These are phyloP conservation scores for Orgyia antiqua DNA, from an alignment of 2,888 invertebrate genomes.

Conservation along the genomic window DNA sequence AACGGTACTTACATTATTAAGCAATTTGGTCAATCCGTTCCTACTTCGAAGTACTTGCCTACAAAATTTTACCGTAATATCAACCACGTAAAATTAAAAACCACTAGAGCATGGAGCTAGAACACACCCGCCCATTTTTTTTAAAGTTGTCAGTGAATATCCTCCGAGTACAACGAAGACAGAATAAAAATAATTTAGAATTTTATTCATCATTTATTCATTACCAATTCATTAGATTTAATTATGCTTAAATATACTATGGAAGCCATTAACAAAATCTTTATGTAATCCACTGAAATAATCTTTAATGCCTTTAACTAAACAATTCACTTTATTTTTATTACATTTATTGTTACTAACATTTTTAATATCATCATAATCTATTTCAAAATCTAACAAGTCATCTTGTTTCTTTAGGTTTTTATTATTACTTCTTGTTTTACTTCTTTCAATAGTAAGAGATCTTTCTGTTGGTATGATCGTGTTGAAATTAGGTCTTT, in stretches of 20 bases:
- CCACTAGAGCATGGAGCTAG: too few relatives aligned
- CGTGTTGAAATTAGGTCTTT: slow-evolving; percentile 7
- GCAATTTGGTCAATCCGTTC: too few relatives aligned
- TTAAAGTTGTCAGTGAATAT: too few relatives aligned
- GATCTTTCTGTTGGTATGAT: background rate
- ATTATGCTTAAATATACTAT: slow-evolving; percentile 23
- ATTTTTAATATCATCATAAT: slow-evolving; percentile 21
- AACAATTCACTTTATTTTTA: slow-evolving; percentile 13
- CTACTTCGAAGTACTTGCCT: too few relatives aligned
- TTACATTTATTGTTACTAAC: slow-evolving; percentile 2
- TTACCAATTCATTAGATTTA: too few relatives aligned
- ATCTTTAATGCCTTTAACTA: slow-evolving; percentile 32
- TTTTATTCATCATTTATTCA: too few relatives aligned
- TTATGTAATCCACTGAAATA: slow-evolving; percentile 33
- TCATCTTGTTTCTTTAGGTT: slow-evolving; percentile 20
- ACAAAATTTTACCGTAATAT: too few relatives aligned
- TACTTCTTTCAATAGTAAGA: background rate
- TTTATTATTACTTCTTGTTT: slow-evolving; percentile 9
- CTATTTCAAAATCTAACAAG: slow-evolving; percentile 36
- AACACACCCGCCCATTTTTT: too few relatives aligned
- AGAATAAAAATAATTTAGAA: too few relatives aligned
- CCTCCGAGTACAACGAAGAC: too few relatives aligned
- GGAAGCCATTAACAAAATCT: slow-evolving; percentile 35
- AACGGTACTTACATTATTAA: too few relatives aligned
- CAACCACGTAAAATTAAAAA: too few relatives aligned